These are phyloP conservation scores for Nyleta sp. DNA, from an alignment of 2,888 invertebrate species.

Conservation along the genomic window DNA sequence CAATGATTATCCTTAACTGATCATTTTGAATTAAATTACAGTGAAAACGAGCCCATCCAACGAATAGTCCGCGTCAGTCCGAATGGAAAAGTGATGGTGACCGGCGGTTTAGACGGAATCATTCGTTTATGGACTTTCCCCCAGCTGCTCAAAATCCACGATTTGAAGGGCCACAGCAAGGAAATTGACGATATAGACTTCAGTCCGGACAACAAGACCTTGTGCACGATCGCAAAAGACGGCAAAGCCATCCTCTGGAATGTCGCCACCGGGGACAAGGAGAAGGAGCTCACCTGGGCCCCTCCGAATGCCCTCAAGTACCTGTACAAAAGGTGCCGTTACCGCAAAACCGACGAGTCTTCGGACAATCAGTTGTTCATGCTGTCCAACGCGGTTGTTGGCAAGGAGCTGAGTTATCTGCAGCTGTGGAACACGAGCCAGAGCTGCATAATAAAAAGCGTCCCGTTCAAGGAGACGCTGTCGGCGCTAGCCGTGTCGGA, in stretches of 20 bases:
- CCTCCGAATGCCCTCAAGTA: conserved; percentile 89
- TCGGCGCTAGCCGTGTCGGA: conserved; percentile 94
- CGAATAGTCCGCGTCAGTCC: conserved; percentile 92
- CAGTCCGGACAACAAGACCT: conserved; percentile 89
- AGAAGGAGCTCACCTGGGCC: conserved; percentile 89
- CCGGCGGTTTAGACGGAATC: conserved; percentile 95
- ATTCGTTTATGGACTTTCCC: conserved; percentile 96
- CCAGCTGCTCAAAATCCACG: conserved; percentile 87
- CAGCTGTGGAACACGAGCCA: conserved; percentile 90
- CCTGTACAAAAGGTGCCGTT: conserved; percentile 92
- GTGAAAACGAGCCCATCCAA: conserved; percentile 90
- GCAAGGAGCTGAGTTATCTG: conserved; percentile 88
- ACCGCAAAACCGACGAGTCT: conserved; percentile 72
- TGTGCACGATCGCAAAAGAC: conserved; percentile 95
- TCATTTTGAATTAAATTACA: too few species aligned
- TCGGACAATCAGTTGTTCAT: conserved; percentile 86
- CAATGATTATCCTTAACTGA: too few species aligned
- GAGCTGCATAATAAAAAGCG: conserved; percentile 84
- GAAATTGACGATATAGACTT: conserved; percentile 98
- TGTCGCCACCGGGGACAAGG: conserved; percentile 86
- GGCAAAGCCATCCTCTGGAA: conserved; percentile 93
- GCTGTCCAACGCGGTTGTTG: conserved; percentile 91
- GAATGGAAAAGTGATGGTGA: conserved; percentile 91
- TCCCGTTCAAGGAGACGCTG: conserved; percentile 87
- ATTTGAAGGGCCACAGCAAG: conserved; percentile 91